Conservation (phyloP, 2,113 vertebrate species). For the Ophiodon elongatus region DNA sequence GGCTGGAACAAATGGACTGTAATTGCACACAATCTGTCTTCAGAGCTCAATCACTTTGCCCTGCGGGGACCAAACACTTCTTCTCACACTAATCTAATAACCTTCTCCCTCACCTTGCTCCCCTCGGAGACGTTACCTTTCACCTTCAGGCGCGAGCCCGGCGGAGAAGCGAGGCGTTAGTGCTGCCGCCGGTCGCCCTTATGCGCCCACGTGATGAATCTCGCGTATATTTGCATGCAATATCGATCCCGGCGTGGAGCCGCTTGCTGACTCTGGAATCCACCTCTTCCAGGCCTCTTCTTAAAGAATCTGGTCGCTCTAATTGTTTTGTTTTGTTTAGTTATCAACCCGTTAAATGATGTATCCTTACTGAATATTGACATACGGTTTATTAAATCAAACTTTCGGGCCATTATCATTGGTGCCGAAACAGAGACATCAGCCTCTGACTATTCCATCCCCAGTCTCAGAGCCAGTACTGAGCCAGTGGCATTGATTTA, state of each 20-base stretch:
- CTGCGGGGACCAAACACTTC: constrained; percentile 66
- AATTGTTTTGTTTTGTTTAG: constrained; percentile 57
- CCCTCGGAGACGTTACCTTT: constrained; percentile 56
- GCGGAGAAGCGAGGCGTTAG: constrained; percentile 17
- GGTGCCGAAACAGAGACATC: too few species aligned
- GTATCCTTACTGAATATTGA: constrained; percentile 43
- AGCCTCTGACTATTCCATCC: too few species aligned
- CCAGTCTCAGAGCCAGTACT: too few species aligned
- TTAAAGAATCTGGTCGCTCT: constrained; percentile 15
- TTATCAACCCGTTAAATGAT: constrained; percentile 44
- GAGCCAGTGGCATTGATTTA: too few species aligned
- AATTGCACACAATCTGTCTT: constrained; percentile 80
- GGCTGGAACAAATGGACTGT: constrained; percentile 78
- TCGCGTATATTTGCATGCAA: constrained; percentile 14
- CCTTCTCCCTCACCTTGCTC: constrained; percentile 53
- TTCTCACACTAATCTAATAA: constrained; percentile 75
- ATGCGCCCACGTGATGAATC: constrained; percentile 22
- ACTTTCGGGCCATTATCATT: neutral
- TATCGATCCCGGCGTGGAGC: constrained; percentile 4
- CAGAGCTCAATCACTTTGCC: constrained; percentile 76
- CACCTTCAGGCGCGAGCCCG: constrained; percentile 48
- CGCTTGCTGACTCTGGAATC: constrained; percentile 9
- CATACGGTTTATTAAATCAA: constrained; percentile 52
- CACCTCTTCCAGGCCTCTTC: constrained; percentile 3
- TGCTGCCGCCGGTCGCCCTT: constrained; percentile 19